Evolutionary conservation across 2,797 vertebrate genomes (phyloP).

Genomic region (Rousettus madagascariensis): DNA sequence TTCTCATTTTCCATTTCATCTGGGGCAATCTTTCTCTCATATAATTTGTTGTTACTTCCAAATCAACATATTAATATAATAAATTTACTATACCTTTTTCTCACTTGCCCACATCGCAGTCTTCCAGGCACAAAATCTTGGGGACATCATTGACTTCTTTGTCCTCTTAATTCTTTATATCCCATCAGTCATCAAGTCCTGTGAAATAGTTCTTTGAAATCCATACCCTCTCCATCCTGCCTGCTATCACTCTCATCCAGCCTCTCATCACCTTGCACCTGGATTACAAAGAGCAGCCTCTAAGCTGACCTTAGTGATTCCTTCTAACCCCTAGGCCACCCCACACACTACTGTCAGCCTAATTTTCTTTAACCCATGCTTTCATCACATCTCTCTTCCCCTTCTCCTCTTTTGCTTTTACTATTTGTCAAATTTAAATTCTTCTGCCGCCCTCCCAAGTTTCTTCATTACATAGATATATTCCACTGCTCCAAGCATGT

Average conservation of each 20-base stretch:
- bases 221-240: neutral
- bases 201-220: constrained; percentile 35
- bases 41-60: neutral
- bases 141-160: neutral
- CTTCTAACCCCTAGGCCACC: neutral
- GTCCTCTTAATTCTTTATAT: neutral
- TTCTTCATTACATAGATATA: neutral
- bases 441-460: neutral
- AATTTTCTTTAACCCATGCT: neutral
- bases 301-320: neutral
- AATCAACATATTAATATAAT: neutral
- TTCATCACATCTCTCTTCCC: neutral
- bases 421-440: neutral
- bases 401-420: neutral
- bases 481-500: neutral
- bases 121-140: neutral
- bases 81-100: neutral
- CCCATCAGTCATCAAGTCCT: constrained; percentile 21
- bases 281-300: neutral
- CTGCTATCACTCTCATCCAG: neutral
- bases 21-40: neutral
- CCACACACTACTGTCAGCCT: neutral
- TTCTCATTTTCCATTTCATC: neutral
- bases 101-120: neutral
- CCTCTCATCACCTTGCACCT: constrained; percentile 5